Evolutionary conservation across 2,113 vertebrate genomes (phyloP).

Genomic region (Polypterus bichir): DNA sequence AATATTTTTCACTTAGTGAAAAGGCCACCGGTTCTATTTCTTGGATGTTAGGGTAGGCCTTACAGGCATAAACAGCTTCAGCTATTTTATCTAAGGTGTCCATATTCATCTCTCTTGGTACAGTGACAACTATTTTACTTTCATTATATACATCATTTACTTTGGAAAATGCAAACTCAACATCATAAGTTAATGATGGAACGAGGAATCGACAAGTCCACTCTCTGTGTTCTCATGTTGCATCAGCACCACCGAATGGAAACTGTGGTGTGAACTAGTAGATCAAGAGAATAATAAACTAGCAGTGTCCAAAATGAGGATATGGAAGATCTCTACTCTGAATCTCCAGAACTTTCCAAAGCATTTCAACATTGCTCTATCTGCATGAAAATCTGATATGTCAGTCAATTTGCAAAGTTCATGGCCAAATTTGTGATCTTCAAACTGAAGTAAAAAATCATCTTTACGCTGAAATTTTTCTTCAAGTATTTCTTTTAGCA

Average conservation of each 20-base stretch:
- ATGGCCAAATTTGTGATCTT: conserved; percentile 18
- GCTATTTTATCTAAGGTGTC: conserved; percentile 15
- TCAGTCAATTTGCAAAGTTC: conserved; percentile 12
- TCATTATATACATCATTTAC: conserved; percentile 15
- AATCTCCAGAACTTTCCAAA: neutral
- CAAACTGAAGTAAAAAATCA: conserved; percentile 16
- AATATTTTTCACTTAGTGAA: conserved; percentile 17
- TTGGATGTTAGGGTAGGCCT: conserved; percentile 13
- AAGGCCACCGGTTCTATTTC: conserved; percentile 15
- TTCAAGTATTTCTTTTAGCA: conserved; percentile 2
- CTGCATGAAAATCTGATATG: conserved; percentile 11
- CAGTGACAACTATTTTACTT: conserved; percentile 11
- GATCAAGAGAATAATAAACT: conserved; percentile 1
- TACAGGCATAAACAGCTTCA: conserved; percentile 17
- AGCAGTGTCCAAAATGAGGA: conserved; percentile 1
- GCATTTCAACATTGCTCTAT: conserved; percentile 10
- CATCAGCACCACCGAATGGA: too few species aligned
- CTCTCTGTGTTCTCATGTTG: conserved; percentile 5
- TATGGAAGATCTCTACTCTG: neutral
- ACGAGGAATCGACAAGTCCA: conserved; percentile 18
- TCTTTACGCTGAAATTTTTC: conserved; percentile 8
- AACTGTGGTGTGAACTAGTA: too few species aligned
- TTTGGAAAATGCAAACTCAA: conserved; percentile 11
- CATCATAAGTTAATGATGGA: conserved; percentile 17
- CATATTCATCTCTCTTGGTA: neutral